Evolutionary conservation across 2,888 invertebrate species (phyloP).

Genomic region (Cotesia congregata): DNA sequence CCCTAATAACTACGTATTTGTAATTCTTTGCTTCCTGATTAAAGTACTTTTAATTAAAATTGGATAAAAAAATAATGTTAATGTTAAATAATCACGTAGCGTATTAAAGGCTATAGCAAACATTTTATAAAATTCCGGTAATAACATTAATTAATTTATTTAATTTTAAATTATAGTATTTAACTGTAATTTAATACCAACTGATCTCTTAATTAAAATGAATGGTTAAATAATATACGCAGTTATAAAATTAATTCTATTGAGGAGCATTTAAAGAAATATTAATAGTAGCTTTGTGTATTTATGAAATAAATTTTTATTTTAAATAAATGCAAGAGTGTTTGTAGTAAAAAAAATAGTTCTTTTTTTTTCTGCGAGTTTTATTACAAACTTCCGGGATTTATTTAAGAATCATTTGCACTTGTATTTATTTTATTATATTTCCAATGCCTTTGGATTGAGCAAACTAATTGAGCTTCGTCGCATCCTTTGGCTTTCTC

Average conservation of each 20-base stretch:
- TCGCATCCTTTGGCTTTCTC: conserved; percentile 41
- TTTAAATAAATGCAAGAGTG: not conserved
- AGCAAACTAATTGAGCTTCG: conserved; percentile 32
- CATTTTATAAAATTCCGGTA: not conserved
- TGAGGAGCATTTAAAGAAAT: not conserved
- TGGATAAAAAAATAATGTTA: not conserved
- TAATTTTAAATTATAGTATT: not conserved
- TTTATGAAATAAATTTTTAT: not conserved
- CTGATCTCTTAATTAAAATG: not conserved
- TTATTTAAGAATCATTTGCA: conserved; percentile 19
- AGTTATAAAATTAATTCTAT: not conserved
- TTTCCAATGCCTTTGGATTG: conserved; percentile 10
- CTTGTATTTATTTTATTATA: conserved; percentile 17
- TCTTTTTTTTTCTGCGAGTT: not conserved
- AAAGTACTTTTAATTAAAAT: not conserved
- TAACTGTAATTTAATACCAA: not conserved
- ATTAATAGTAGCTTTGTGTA: not conserved
- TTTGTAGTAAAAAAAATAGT: not conserved
- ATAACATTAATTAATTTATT: not conserved
- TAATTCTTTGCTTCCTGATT: not conserved
- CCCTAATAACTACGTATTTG: not conserved
- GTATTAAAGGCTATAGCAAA: not conserved
- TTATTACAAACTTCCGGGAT: conserved; percentile 20
- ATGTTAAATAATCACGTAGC: not conserved
- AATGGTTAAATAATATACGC: not conserved